phyloP scores from a whole-genome alignment of 1,140 invertebrate species.

The Rhyzopertha dominica region DNA sequence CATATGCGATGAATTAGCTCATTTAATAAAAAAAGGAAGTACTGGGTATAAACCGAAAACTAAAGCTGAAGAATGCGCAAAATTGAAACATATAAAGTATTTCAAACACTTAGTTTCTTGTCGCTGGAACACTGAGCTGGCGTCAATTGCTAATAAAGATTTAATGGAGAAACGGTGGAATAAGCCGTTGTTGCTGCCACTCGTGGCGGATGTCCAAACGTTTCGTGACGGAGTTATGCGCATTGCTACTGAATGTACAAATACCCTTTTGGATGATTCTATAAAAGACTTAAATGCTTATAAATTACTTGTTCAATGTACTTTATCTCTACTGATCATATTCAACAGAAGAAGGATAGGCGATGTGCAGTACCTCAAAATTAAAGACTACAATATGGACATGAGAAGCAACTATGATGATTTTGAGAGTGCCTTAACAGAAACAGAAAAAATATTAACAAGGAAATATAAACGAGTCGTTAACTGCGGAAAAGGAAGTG shows the following conservation, averaged over 20 bases:
- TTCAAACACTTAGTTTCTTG: constrained; percentile 7
- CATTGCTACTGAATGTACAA: constrained; percentile 4
- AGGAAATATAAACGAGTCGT: constrained; percentile 9
- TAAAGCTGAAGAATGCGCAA: neutral
- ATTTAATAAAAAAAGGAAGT: constrained; percentile 9
- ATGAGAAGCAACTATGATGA: constrained; percentile 7
- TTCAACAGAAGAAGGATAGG: constrained; percentile 10
- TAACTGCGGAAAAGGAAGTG: constrained; percentile 7
- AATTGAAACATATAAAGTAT: constrained; percentile 2
- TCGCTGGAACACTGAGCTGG: constrained; percentile 8
- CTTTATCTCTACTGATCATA: constrained; percentile 3
- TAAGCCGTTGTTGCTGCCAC: constrained; percentile 6
- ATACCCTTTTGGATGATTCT: neutral
- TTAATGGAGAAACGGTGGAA: constrained; percentile 10
- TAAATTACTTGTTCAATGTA: constrained; percentile 8
- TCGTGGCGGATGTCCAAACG: constrained; percentile 3
- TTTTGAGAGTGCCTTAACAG: constrained; percentile 8
- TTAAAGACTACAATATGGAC: constrained; percentile 16
- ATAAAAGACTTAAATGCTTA: neutral
- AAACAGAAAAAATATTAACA: constrained; percentile 7
- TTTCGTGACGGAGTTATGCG: constrained; percentile 2
- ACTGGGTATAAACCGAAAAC: constrained; percentile 5
- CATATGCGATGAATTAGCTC: constrained; percentile 10
- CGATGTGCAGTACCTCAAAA: constrained; percentile 17
- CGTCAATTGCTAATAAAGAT: constrained; percentile 5